Conservation (phyloP, 1,140 invertebrate species). For the Drosophila kepulauana region DNA sequence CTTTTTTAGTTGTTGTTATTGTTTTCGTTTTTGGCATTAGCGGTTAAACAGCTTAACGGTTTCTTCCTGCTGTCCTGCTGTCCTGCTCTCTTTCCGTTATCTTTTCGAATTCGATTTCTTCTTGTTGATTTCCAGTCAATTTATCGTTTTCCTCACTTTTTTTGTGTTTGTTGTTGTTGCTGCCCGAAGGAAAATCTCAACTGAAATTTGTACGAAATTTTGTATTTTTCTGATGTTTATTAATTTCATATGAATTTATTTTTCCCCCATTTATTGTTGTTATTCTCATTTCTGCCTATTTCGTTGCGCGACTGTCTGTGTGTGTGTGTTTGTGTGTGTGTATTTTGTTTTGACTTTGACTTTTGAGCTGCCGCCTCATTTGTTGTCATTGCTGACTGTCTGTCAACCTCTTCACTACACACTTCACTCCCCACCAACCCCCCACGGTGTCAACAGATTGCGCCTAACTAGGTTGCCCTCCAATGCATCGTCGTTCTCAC, state of each 20-base stretch:
- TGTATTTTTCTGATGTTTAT: not conserved
- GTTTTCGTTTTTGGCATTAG: not conserved
- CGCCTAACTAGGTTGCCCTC: constrained; percentile 11
- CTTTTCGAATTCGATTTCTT: constrained; percentile 15
- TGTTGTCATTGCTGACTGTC: constrained; percentile 18
- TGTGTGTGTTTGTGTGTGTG: constrained; percentile 9
- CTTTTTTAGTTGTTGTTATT: no score
- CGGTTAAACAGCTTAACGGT: constrained; percentile 12
- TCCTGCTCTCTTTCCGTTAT: not conserved
- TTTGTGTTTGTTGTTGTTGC: constrained; percentile 24
- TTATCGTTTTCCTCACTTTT: constrained; percentile 12
- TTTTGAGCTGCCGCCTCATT: constrained; percentile 21
- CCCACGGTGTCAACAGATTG: constrained; percentile 8
- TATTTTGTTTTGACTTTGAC: constrained; percentile 25
- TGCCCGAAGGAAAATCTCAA: constrained; percentile 32
- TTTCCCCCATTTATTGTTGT: not conserved
- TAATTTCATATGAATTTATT: constrained; percentile 6
- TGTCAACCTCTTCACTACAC: not conserved
- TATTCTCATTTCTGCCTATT: not conserved
- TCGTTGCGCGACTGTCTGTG: not conserved
- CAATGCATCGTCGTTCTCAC: not conserved
- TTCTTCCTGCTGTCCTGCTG: not conserved
- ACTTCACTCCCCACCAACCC: not conserved
- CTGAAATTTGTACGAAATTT: constrained; percentile 61
- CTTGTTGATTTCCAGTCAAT: not conserved